A percentile compares a stretch with the other conserved stretches of the same genome.
These are phyloP conservation scores for Halisarca cf. caerulea DNA, from an alignment of 37 sponge, comb jelly and placozoan species.

Conservation along the genomic window DNA sequence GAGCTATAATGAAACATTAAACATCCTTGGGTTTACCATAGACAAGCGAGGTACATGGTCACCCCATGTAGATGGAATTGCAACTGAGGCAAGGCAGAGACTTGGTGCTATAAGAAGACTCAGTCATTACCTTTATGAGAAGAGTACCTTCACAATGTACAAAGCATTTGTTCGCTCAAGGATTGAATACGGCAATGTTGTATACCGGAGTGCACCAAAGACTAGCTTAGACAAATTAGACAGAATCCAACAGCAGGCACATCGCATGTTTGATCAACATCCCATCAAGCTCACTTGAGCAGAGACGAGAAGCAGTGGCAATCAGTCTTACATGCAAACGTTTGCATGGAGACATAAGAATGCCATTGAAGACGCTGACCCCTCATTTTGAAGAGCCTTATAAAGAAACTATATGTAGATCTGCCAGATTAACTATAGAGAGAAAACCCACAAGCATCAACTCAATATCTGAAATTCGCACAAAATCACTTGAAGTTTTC, in stretches of 20 bases:
- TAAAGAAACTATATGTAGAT: not conserved
- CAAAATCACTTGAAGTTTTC: no score
- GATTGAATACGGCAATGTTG: conserved; percentile 10
- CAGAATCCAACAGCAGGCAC: conserved; percentile 30
- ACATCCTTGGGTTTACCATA: conserved; percentile 11
- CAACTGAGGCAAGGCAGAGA: conserved; percentile 1
- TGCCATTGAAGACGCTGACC: not conserved
- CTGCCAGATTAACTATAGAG: no score
- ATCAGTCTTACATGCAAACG: conserved; percentile 6
- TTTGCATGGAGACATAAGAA: conserved; percentile 2
- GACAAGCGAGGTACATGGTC: conserved; percentile 5
- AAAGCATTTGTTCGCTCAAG: not conserved
- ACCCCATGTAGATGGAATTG: not conserved
- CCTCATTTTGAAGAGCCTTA: not conserved
- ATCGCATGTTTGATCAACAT: not conserved
- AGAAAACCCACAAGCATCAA: no score
- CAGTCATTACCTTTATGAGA: not conserved
- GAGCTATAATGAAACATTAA: conserved; percentile 5
- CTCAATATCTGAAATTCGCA: no score
- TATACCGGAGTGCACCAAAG: conserved; percentile 7
- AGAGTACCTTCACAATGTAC: not conserved
- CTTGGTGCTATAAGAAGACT: not conserved
- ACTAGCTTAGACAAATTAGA: not conserved
- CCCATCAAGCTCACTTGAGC: conserved; percentile 11
- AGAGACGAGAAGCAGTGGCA: conserved; percentile 14